Base-by-base conservation (phyloP, 2,888 invertebrate species). In the Cremastinae sp. region DNA sequence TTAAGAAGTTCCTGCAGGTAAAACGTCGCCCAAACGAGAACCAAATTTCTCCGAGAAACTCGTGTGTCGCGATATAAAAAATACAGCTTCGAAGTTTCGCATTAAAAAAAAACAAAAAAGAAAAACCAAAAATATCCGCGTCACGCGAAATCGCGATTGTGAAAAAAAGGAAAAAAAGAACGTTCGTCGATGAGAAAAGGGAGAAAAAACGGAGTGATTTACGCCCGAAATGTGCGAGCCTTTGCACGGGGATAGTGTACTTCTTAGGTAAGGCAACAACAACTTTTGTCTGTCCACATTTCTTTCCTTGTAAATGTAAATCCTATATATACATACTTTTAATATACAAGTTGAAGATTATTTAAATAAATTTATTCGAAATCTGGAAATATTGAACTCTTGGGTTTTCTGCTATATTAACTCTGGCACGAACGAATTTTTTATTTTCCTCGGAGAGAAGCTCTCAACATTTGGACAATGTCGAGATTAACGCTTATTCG, bases 321-420 rank as follows among this genome's bases (percentile, higher is more conserved):
- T 83, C 86, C 82, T 84, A 82, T 85, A 83, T 76, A 35, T 53
- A 58, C 58, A 65, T 72, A 74, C 65, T 39, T 55, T 55, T 61
- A 62, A 75, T 56, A 62, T 41, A 16, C 58, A 72, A 37, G 47
- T 22, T 45, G 62, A 58, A 83, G 83, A 79, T 83, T 83, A 83
- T 85, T 83, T 81, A 79, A 88, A 89, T 88, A 89, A 89, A 88
- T 87, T 86, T 81, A 87, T 88, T 83, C 84, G 85, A 87, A 86
- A 86, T 87, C 83, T 88, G 84, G 84, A 88, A 85, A 75, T 79
- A 85, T 81, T 84, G 81, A 86, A 85, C 84, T 87, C 80, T 85
- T 87, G 86, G 87, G 83, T 88, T 87, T 51, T 88, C 83, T 86
- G 85, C 80, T 85, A 83, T 80, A 82, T 78, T 71, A 66, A 75